Conservation (phyloP, 2,113 vertebrate genomes). For the Podarcis cretensis region DNA sequence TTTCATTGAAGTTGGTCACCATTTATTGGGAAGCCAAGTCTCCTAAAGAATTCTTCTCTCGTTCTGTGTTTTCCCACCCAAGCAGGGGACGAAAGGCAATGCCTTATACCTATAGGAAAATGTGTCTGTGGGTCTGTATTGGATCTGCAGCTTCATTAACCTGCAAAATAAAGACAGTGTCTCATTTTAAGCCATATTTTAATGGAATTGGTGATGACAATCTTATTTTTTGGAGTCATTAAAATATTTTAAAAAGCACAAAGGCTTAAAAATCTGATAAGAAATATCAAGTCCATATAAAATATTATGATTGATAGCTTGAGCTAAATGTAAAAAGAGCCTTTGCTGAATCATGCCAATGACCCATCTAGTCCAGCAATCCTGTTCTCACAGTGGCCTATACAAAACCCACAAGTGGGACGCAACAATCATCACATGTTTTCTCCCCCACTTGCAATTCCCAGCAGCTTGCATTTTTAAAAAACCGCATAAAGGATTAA, state of each 20-base stretch:
- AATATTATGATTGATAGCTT: not conserved
- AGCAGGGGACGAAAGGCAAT: constrained; percentile 34
- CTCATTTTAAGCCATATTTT: not conserved
- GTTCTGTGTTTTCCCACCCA: constrained; percentile 38
- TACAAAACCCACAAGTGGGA: no score
- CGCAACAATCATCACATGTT: no score
- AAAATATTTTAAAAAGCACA: not conserved
- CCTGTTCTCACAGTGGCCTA: no score
- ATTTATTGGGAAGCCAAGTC: constrained; percentile 59
- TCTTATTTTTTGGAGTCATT: not conserved
- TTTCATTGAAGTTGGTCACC: constrained; percentile 65
- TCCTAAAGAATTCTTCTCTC: constrained; percentile 34
- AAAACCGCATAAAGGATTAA: not conserved
- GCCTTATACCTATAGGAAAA: not conserved
- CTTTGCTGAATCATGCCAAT: no score
- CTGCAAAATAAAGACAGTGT: not conserved
- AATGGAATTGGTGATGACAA: not conserved
- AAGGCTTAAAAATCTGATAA: not conserved
- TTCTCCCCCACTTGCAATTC: no score
- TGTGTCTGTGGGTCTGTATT: not conserved
- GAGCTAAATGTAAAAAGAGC: no score
- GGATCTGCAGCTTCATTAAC: not conserved
- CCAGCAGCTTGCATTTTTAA: not conserved
- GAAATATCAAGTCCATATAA: not conserved
- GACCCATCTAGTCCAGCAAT: no score